Evolutionary conservation across 2,113 vertebrate species (phyloP).

Genomic region (Tamias sibiricus): DNA sequence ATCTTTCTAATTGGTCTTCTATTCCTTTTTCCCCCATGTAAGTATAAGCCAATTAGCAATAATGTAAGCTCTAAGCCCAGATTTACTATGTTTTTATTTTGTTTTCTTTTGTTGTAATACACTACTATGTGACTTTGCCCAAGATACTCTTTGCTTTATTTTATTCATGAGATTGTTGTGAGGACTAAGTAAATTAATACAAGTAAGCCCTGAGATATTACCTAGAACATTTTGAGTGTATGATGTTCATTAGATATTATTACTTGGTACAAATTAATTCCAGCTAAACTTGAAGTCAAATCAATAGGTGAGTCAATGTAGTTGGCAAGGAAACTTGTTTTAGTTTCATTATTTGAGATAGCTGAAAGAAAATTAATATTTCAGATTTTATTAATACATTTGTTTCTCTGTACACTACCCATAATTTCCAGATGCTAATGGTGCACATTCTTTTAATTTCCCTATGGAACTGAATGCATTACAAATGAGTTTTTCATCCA

Average conservation of each 20-base stretch:
- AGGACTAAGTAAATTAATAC: neutral
- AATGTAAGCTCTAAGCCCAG: neutral
- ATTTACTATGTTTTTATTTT: neutral
- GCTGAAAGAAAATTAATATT: neutral
- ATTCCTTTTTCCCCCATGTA: neutral
- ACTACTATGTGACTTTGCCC: neutral
- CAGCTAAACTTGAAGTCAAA: neutral
- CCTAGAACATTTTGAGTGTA: neutral
- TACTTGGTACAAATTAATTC: neutral
- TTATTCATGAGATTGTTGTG: neutral
- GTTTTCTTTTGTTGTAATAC: neutral
- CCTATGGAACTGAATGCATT: neutral
- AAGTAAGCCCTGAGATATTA: neutral
- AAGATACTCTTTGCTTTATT: neutral
- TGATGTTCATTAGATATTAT: neutral
- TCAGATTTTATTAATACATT: constrained; percentile 15
- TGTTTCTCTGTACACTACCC: neutral
- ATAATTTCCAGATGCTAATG: neutral
- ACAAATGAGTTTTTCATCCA: neutral
- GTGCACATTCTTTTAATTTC: constrained; percentile 31
- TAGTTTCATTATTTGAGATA: neutral
- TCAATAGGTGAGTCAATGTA: neutral
- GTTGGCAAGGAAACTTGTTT: neutral
- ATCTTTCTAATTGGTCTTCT: neutral
- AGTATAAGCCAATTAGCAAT: neutral